phyloP scores from a whole-genome alignment of 2,888 invertebrate species.

The Brachynemurus nebulosus region DNA sequence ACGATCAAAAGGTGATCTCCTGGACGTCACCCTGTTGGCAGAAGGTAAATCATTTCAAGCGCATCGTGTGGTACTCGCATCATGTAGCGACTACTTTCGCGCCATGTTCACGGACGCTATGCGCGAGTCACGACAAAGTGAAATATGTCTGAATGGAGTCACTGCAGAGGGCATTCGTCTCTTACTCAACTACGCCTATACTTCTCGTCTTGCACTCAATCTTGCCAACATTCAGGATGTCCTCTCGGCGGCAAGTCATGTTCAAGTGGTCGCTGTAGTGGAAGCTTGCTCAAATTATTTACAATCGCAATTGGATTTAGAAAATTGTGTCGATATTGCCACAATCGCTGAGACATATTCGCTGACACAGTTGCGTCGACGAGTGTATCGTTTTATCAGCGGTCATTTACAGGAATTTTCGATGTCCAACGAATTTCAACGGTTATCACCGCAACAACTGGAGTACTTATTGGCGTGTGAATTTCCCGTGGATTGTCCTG shows the following conservation, averaged over 20 bases:
- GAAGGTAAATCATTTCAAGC: constrained; percentile 50
- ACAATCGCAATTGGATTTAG: constrained; percentile 48
- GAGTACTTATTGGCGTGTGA: constrained; percentile 46
- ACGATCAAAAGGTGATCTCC: constrained; percentile 42
- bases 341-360: constrained; percentile 55
- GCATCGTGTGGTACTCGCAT: constrained; percentile 54
- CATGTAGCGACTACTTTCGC: constrained; percentile 59
- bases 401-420: constrained; percentile 46
- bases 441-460: constrained; percentile 44
- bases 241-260: constrained; percentile 52
- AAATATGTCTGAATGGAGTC: constrained; percentile 50
- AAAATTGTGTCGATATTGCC: constrained; percentile 58
- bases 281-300: constrained; percentile 51
- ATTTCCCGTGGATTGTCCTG: constrained; percentile 53
- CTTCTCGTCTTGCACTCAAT: constrained; percentile 45
- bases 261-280: constrained; percentile 47
- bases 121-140: constrained; percentile 47
- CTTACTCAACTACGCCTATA: constrained; percentile 55
- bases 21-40: constrained; percentile 53
- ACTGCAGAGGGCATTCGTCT: constrained; percentile 48
- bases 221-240: constrained; percentile 52
- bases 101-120: constrained; percentile 63
- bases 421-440: constrained; percentile 41
- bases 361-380: constrained; percentile 39
- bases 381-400: constrained; percentile 51